Percentiles rank a stretch among this genome's conserved stretches.
These are phyloP conservation scores for Penaeus japonicus DNA, from an alignment of 1,140 invertebrate genomes.

Conservation along the genomic window DNA sequence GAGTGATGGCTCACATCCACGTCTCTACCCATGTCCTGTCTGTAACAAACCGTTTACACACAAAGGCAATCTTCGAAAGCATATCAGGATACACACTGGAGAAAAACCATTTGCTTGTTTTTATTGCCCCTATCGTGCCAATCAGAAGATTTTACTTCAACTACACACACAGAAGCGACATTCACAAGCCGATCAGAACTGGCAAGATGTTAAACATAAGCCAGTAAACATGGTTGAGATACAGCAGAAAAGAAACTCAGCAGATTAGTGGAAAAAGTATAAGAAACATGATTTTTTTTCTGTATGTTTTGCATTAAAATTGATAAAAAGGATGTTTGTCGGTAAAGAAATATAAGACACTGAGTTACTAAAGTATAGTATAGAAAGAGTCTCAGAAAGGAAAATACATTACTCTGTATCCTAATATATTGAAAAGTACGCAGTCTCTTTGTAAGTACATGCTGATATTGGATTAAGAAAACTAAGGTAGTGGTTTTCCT, in stretches of 20 bases:
- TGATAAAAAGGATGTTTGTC: neutral
- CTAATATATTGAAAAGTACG: too few relatives aligned
- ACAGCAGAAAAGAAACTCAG: neutral
- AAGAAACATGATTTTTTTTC: neutral
- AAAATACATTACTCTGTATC: too few relatives aligned
- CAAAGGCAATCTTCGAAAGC: slow-evolving; percentile 39
- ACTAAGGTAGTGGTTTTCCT: slow-evolving; percentile 46
- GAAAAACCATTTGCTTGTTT: slow-evolving; percentile 46
- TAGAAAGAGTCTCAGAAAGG: neutral
- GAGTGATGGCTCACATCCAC: neutral
- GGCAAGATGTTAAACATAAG: slow-evolving; percentile 23
- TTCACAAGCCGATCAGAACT: neutral
- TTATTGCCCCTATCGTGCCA: slow-evolving; percentile 42
- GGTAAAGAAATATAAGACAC: too few relatives aligned
- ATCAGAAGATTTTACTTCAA: slow-evolving; percentile 42
- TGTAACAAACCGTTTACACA: slow-evolving; percentile 43
- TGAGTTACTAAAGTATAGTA: neutral
- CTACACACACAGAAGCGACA: slow-evolving; percentile 42
- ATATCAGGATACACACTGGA: slow-evolving; percentile 45
- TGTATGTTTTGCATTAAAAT: neutral
- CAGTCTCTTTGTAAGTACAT: too few relatives aligned
- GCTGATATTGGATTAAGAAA: neutral
- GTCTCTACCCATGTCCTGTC: slow-evolving; percentile 22
- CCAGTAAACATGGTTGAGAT: neutral
- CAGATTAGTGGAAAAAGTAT: too few relatives aligned